A percentile compares a stretch with the other conserved stretches of the same genome.
phyloP scores from a whole-genome alignment of 2,113 vertebrate genomes.

The Pollimyrus isidori region DNA sequence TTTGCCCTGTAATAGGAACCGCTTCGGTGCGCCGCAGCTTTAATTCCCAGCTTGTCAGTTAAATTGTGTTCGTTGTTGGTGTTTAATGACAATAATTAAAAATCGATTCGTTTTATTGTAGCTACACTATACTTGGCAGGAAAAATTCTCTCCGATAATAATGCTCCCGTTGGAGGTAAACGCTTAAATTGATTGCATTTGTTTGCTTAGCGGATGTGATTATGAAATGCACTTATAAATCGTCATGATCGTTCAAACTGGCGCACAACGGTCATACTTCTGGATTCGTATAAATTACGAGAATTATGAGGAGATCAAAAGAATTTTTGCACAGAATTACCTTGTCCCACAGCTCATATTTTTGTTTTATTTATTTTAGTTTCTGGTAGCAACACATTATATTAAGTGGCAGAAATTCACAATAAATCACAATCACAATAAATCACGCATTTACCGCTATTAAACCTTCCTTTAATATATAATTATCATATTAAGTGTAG shows the following conservation, averaged over 20 bases:
- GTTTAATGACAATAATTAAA: slow-evolving; percentile 9
- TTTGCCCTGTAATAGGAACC: neutral
- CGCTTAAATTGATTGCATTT: neutral
- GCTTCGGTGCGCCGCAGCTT: neutral
- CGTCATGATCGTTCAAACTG: neutral
- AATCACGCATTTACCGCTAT: neutral
- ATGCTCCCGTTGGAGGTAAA: neutral
- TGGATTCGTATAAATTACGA: neutral
- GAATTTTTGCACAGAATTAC: neutral
- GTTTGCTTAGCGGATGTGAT: neutral
- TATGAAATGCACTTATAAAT: neutral
- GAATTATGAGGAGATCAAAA: neutral
- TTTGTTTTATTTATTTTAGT: neutral
- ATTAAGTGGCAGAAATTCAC: neutral
- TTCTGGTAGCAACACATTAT: neutral
- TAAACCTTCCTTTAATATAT: neutral
- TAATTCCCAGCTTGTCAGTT: neutral
- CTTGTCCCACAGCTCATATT: neutral
- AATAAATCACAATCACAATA: neutral
- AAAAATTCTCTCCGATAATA: neutral
- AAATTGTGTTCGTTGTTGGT: neutral
- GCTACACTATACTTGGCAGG: neutral
- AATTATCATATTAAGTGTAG: neutral
- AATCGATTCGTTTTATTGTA: neutral
- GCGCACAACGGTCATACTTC: neutral